These are phyloP conservation scores for Palloptera scutellata DNA, from an alignment of 2,888 invertebrate genomes.

Conservation along the genomic window DNA sequence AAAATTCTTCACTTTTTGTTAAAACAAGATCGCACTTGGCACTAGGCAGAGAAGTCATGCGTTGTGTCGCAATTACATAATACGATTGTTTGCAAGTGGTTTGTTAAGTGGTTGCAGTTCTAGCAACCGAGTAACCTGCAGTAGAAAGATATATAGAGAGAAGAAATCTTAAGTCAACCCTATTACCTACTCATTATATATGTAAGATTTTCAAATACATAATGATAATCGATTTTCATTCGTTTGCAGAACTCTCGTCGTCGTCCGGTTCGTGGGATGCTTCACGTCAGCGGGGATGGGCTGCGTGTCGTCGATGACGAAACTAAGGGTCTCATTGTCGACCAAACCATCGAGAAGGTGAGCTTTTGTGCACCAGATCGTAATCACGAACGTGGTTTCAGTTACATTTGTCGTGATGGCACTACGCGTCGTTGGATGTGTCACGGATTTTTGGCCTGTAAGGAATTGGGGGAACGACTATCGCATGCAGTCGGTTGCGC, in stretches of 20 bases:
- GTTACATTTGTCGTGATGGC: conserved; percentile 98
- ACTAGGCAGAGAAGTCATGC: too few species aligned
- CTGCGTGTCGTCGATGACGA: conserved; percentile 98
- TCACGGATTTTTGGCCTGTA: conserved; percentile 95
- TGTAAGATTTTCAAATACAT: neutral
- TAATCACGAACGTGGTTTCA: conserved; percentile 94
- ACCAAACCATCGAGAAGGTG: conserved; percentile 99
- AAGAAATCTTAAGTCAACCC: too few species aligned
- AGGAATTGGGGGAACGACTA: conserved; percentile 95
- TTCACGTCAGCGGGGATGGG: conserved; percentile 94
- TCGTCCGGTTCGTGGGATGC: conserved; percentile 85
- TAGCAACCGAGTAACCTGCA: too few species aligned
- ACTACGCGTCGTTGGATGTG: conserved; percentile 99
- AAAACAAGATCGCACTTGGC: too few species aligned
- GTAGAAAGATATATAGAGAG: too few species aligned
- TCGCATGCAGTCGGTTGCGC: conserved; percentile 99
- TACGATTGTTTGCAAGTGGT: too few species aligned
- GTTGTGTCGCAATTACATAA: too few species aligned
- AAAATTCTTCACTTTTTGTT: too few species aligned
- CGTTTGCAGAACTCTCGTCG: conserved; percentile 81
- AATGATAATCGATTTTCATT: neutral
- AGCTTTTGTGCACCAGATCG: conserved; percentile 99
- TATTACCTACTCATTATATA: neutral
- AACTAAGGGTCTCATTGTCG: conserved; percentile 97
- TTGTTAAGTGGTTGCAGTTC: too few species aligned